Percentiles rank a stretch among this genome's conserved stretches.
Conservation (phyloP, 53 echinoderm and acorn worm species). For the Antedon mediterranea region DNA sequence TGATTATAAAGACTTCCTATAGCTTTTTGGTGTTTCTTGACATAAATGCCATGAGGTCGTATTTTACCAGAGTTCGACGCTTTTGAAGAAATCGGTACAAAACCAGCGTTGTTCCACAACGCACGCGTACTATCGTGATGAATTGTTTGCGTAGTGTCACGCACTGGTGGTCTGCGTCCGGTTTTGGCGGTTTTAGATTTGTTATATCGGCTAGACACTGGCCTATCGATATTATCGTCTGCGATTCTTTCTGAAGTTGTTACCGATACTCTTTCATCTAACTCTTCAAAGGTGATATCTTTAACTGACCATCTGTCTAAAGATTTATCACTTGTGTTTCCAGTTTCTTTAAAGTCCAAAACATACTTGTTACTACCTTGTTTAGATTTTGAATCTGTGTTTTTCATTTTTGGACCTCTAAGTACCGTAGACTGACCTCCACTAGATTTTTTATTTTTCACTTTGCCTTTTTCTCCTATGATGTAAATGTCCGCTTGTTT, state of each 20-base stretch:
- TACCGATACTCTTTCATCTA: not conserved
- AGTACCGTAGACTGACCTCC: not conserved
- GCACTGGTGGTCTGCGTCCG: not conserved
- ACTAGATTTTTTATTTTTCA: not conserved
- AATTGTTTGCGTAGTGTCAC: not conserved
- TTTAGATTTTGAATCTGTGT: not conserved
- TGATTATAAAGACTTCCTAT: not conserved
- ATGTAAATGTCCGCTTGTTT: not conserved
- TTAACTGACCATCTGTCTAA: not conserved
- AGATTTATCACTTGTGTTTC: no score
- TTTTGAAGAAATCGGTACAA: not conserved
- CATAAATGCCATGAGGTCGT: not conserved
- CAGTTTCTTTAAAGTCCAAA: no score
- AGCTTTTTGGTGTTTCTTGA: not conserved
- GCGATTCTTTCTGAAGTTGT: not conserved
- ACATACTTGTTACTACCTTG: not conserved
- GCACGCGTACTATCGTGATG: not conserved
- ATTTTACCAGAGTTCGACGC: not conserved
- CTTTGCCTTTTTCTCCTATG: not conserved
- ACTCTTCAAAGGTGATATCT: not conserved
- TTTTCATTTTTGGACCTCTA: not conserved
- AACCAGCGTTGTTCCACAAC: not conserved
- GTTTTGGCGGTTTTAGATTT: not conserved
- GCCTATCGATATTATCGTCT: not conserved
- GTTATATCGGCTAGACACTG: not conserved